phyloP scores from a whole-genome alignment of 2,113 vertebrate genomes.

The Excalfactoria chinensis region DNA sequence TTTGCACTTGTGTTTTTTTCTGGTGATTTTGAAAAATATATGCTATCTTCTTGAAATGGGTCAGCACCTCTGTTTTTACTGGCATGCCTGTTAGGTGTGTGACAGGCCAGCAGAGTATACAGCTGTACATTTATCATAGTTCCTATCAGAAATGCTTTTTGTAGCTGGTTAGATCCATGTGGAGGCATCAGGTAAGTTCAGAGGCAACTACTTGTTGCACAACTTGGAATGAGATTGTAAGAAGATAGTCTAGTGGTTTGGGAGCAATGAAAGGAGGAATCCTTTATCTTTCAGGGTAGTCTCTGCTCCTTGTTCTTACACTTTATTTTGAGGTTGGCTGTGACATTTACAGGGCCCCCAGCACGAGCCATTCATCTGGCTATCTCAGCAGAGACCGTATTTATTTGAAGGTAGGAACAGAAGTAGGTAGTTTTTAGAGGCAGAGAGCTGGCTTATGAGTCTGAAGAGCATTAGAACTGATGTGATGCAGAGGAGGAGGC shows the following conservation, averaged over 20 bases:
- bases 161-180: background rate
- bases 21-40: background rate
- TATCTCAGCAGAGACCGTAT: background rate
- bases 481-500: background rate
- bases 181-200: background rate
- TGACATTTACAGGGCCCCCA: background rate
- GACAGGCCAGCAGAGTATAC: background rate
- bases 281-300: background rate
- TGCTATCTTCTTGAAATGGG: background rate
- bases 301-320: background rate
- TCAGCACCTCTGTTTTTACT: background rate
- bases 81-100: fast-evolving
- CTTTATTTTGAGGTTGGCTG: background rate
- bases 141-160: background rate
- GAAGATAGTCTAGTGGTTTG: background rate
- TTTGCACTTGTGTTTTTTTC: background rate
- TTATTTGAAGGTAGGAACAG: background rate
- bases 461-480: background rate
- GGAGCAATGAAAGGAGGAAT: background rate
- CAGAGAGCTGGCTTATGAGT: background rate
- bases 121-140: background rate
- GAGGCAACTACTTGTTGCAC: background rate
- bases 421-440: background rate
- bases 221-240: background rate
- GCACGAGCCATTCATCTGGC: background rate